These are phyloP conservation scores for Trichogramma dendrolimi DNA, from an alignment of 2,888 invertebrate species.

Conservation along the genomic window DNA sequence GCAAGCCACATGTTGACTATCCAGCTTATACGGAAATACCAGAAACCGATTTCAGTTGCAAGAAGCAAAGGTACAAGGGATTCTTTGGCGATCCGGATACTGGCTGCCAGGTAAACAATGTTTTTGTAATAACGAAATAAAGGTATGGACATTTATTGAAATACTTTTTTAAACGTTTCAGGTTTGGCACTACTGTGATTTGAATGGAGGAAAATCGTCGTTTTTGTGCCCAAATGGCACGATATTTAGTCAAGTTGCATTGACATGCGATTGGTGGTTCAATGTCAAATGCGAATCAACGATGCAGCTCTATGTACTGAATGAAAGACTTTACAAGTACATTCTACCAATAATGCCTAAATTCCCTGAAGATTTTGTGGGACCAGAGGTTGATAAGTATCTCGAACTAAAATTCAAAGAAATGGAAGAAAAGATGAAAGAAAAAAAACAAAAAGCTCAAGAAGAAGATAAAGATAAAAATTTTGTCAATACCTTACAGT, in stretches of 20 bases:
- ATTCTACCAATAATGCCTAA: conserved; percentile 81
- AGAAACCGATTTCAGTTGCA: conserved; percentile 73
- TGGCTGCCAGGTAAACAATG: conserved; percentile 67
- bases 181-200: conserved; percentile 91
- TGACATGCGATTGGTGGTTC: conserved; percentile 92
- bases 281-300: conserved; percentile 83
- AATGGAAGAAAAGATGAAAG: conserved; percentile 76
- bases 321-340: conserved; percentile 83
- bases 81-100: conserved; percentile 87
- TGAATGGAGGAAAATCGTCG: conserved; percentile 85
- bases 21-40: conserved; percentile 74
- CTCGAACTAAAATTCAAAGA: conserved; percentile 79
- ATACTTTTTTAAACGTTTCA: conserved; percentile 42
- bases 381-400: conserved; percentile 82
- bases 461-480: conserved; percentile 44
- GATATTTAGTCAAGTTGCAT: conserved; percentile 82
- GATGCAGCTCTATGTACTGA: conserved; percentile 79
- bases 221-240: conserved; percentile 88
- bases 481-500: conserved; percentile 24
- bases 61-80: conserved; percentile 81
- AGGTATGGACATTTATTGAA: neutral
- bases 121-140: neutral
- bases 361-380: conserved; percentile 86
- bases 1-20: conserved; percentile 73
- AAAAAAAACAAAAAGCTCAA: conserved; percentile 56